Base-by-base conservation (phyloP, 2,797 vertebrate genomes). In the Denticeps clupeoides region DNA sequence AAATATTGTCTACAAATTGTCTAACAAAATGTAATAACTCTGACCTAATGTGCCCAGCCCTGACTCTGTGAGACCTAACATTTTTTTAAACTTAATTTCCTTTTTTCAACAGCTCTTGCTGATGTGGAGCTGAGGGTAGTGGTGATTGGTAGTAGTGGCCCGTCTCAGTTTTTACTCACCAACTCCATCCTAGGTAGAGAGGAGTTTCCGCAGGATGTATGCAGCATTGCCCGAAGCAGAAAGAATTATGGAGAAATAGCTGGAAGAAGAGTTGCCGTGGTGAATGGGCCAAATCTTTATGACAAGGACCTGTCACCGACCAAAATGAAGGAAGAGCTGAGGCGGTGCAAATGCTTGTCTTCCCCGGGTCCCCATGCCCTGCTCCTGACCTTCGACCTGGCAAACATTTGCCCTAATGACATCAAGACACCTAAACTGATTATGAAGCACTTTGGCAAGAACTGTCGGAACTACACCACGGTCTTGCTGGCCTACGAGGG, bases 341-440 rank as follows among this genome's bases (percentile, higher is more conserved):
- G 59, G 56, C 82, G 70, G 65, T 82, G 67, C 0, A 72, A 75
- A 70, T 79, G 82, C 40, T 66, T 83, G 23, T 77, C 64, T 0
- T 58, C 68, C 37, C 85, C 85, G 0, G 86, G 86, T 12, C 84
- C 84, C 3, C 82, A 86, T 1, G 78, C 71, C 5, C 67, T 87
- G 27, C 73, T 88, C 11, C 51, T 87, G 13, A 76, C 75, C 1
- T 80, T 81, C 24, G 80, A 82, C 56, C 55, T 84, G 53, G 79
- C 81, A 11, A 69, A 65, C 33, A 81, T 82, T 54, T 84, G 81
- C 0, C 58, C 47, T 0, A 75, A 83, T 41, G 84, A 86, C 13
- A 48, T 57, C 7, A 51, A 19, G 27, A 77, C 75, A 0, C 50
- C 63, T 7, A 71, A 64, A 47, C 63, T 73, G 42, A 58, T 86